phyloP scores from a whole-genome alignment of 2,113 vertebrate genomes.

The Isurus oxyrinchus region DNA sequence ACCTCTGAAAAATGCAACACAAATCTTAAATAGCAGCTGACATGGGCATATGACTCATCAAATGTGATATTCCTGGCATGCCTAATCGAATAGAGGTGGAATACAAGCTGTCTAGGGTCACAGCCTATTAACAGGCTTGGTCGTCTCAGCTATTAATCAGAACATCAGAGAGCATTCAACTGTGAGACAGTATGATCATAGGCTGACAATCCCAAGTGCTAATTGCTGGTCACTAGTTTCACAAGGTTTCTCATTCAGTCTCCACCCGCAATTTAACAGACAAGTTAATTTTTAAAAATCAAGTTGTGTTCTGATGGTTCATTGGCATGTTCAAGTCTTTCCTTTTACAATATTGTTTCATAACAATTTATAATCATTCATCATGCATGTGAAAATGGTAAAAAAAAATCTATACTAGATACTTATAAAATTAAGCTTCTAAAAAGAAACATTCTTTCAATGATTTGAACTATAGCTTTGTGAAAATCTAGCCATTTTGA shows the following conservation, averaged over 20 bases:
- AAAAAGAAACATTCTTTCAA: background rate
- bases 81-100: conserved; percentile 34
- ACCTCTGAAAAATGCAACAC: background rate
- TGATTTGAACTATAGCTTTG: background rate
- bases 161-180: conserved; percentile 48
- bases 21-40: conserved; percentile 14
- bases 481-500: background rate
- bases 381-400: background rate
- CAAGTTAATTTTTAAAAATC: conserved; percentile 57
- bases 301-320: conserved; percentile 37
- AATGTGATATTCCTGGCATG: conserved; percentile 2
- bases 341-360: background rate
- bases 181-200: conserved; percentile 49
- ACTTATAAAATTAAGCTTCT: background rate
- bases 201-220: conserved; percentile 54
- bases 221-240: conserved; percentile 53
- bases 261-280: conserved; percentile 54
- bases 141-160: conserved; percentile 55
- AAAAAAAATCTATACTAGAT: background rate
- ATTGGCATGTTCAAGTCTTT: background rate
- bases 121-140: conserved; percentile 52
- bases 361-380: background rate
- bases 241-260: conserved; percentile 1
- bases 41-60: conserved; percentile 22
- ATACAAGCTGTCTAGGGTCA: conserved; percentile 47